A percentile compares a stretch with the other conserved stretches of the same genome.
Evolutionary conservation across 2,888 invertebrate genomes (phyloP).

Genomic region (Philopedon plagiatum): DNA sequence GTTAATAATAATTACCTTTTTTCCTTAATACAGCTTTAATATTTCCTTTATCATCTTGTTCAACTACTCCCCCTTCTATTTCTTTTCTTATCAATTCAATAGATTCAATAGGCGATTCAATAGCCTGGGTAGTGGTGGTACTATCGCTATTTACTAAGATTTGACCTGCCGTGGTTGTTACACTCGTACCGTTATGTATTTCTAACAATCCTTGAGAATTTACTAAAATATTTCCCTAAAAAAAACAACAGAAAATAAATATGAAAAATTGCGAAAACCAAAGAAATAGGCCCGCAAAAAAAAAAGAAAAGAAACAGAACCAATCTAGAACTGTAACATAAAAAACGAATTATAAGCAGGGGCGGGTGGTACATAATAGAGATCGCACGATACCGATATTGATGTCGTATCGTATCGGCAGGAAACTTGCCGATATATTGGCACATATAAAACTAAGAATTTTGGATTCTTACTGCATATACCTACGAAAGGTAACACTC

Average conservation of each 20-base stretch:
- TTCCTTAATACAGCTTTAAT: constrained; percentile 13
- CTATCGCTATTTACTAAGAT: constrained; percentile 55
- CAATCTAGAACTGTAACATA: no score
- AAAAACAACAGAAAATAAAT: constrained; percentile 10
- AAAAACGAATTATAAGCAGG: no score
- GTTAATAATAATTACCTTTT: constrained; percentile 2
- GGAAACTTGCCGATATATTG: no score
- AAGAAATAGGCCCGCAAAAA: no score
- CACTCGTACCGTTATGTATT: constrained; percentile 61
- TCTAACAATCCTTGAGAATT: constrained; percentile 67
- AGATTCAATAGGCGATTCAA: constrained; percentile 63
- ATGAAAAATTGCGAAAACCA: no score
- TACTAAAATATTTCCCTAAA: constrained; percentile 67
- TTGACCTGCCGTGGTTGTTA: constrained; percentile 57
- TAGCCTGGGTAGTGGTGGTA: constrained; percentile 49
- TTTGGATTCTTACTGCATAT: no score
- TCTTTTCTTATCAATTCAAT: constrained; percentile 68
- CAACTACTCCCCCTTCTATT: constrained; percentile 56
- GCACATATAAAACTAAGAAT: no score
- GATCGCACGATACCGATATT: no score
- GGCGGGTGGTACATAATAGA: no score
- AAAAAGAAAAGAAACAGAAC: no score
- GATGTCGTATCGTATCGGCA: no score
- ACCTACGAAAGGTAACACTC: no score
- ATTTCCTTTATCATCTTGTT: background rate